Conservation (phyloP, 2,797 vertebrate genomes). For the Pogoniulus pusillus region DNA sequence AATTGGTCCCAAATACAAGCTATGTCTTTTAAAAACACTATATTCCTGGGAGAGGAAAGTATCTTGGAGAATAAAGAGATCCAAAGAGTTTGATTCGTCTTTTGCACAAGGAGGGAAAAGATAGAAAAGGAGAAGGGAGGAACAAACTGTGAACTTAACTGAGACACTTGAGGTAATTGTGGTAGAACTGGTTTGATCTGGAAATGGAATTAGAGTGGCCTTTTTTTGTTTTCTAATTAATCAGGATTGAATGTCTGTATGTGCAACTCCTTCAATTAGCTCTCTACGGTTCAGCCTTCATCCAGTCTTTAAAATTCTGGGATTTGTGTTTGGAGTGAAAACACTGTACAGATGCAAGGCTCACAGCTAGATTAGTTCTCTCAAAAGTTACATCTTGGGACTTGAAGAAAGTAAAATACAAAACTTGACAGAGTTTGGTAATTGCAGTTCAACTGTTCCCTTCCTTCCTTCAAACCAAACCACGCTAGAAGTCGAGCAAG, state of each 20-base stretch:
- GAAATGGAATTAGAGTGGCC: slow-evolving; percentile 43
- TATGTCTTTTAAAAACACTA: background rate
- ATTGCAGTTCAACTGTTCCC: background rate
- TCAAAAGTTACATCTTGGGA: background rate
- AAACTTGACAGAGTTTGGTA: background rate
- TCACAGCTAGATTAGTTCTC: slow-evolving; percentile 24
- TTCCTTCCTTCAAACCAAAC: background rate
- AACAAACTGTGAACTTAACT: background rate
- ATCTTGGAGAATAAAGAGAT: background rate
- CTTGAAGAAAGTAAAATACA: background rate
- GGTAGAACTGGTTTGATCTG: slow-evolving; percentile 33
- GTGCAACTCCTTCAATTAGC: slow-evolving; percentile 39
- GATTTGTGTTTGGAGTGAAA: slow-evolving; percentile 13
- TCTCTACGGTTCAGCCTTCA: background rate
- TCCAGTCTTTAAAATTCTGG: slow-evolving; percentile 36
- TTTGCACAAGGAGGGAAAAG: background rate
- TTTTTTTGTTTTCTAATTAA: slow-evolving; percentile 45
- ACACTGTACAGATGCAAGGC: background rate
- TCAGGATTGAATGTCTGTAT: slow-evolving; percentile 34
- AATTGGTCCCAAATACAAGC: background rate
- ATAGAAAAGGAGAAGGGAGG: background rate
- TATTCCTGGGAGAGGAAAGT: background rate
- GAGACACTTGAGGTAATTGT: slow-evolving; percentile 42
- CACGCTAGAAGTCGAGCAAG: background rate
- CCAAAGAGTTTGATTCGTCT: background rate